Evolutionary conservation across 2,113 vertebrate species (phyloP).

Genomic region (Ranitomeya variabilis): DNA sequence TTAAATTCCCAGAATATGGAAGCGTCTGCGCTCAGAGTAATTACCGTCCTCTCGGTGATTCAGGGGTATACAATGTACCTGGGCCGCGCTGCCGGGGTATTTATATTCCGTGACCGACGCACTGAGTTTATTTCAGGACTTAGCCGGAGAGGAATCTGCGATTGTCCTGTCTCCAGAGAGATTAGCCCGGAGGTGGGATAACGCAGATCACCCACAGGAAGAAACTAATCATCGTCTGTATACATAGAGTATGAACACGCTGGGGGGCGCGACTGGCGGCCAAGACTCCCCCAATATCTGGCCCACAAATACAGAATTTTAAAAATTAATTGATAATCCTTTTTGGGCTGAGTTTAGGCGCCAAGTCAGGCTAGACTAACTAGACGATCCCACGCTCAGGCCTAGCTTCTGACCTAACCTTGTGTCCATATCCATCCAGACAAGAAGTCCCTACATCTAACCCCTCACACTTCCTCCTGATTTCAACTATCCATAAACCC

Average conservation of each 20-base stretch:
- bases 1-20: neutral
- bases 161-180: constrained; percentile 27
- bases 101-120: neutral
- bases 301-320: too few species aligned
- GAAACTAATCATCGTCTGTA: neutral
- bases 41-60: constrained; percentile 4
- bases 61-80: constrained; percentile 36
- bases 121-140: constrained; percentile 34
- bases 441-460: too few species aligned
- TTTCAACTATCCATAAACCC: too few species aligned
- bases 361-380: too few species aligned
- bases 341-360: too few species aligned
- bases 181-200: neutral
- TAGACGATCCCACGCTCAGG: too few species aligned
- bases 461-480: too few species aligned
- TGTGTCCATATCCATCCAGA: too few species aligned
- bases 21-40: neutral
- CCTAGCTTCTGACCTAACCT: too few species aligned
- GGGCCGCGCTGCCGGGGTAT: neutral
- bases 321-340: too few species aligned
- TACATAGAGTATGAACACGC: neutral
- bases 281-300: neutral
- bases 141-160: neutral
- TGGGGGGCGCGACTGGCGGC: too few species aligned
- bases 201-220: neutral